A percentile compares a stretch with the other conserved stretches of the same genome.
Conservation (phyloP, 1,140 invertebrate species). For the Drosophila simulans region DNA sequence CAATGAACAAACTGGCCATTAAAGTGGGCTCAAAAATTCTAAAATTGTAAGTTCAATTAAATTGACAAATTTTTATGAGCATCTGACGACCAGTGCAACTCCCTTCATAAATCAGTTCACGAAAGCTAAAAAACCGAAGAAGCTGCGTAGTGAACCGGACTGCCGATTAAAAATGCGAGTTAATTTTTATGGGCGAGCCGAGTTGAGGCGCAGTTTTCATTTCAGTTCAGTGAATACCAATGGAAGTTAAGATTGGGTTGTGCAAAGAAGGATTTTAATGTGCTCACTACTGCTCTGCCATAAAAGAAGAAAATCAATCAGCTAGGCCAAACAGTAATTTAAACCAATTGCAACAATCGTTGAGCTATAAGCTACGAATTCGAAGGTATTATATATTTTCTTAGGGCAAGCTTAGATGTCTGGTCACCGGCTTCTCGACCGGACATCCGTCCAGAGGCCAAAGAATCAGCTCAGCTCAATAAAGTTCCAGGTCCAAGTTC, state of each 20-base stretch:
- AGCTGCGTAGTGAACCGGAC: conserved; percentile 29
- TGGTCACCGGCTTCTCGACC: conserved; percentile 16
- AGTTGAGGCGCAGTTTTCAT: conserved; percentile 48
- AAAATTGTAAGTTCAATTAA: conserved; percentile 78
- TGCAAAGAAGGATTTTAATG: neutral
- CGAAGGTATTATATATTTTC: neutral
- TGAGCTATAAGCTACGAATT: conserved; percentile 11
- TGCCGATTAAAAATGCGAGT: conserved; percentile 69
- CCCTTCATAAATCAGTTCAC: conserved; percentile 59
- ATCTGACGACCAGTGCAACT: conserved; percentile 20
- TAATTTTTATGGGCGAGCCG: conserved; percentile 76
- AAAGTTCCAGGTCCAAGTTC: conserved; percentile 37
- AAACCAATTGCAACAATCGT: neutral
- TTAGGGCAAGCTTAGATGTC: neutral
- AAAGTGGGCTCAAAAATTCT: conserved; percentile 55
- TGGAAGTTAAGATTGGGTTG: conserved; percentile 12
- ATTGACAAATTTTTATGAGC: conserved; percentile 81
- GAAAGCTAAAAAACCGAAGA: conserved; percentile 1
- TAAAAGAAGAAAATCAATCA: neutral
- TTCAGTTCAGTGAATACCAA: conserved; percentile 3
- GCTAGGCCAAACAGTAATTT: conserved; percentile 18
- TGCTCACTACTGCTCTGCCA: neutral
- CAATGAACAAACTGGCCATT: conserved; percentile 39
- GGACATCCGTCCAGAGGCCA: conserved; percentile 32
- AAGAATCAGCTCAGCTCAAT: conserved; percentile 14